Conservation (phyloP, 2,888 invertebrate genomes). For the Phengaris alcon region DNA sequence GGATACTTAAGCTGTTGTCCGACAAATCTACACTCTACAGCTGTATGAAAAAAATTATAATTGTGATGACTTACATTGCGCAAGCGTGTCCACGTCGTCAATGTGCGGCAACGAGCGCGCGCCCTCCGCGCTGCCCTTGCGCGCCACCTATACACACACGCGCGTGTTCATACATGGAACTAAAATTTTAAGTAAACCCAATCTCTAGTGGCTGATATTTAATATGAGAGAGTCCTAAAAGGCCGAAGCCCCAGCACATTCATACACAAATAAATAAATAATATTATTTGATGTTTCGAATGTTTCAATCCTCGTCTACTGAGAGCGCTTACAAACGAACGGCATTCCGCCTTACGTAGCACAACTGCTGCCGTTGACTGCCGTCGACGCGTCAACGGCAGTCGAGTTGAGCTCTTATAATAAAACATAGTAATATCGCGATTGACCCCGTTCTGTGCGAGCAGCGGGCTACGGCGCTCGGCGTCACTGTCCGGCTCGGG, state of each 20-base stretch:
- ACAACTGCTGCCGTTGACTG: too few species aligned
- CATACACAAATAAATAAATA: too few species aligned
- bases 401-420: too few species aligned
- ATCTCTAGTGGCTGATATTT: too few species aligned
- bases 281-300: too few species aligned
- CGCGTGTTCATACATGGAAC: background rate
- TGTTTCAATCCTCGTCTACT: too few species aligned
- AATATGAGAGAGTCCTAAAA: too few species aligned
- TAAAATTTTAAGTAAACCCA: background rate
- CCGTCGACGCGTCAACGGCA: too few species aligned
- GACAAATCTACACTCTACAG: background rate
- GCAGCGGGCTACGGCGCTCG: slow-evolving; percentile 88
- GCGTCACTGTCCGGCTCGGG: slow-evolving; percentile 90
- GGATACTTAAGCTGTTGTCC: background rate
- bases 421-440: too few species aligned
- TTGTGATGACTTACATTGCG: slow-evolving; percentile 30
- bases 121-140: slow-evolving; percentile 32
- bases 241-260: too few species aligned
- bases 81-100: slow-evolving; percentile 77
- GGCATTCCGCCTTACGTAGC: too few species aligned
- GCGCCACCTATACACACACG: slow-evolving; percentile 4
- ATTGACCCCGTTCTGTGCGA: slow-evolving; percentile 56
- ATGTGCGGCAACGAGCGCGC: slow-evolving; percentile 75
- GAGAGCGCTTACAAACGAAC: too few species aligned
- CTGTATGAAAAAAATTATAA: background rate